These are phyloP conservation scores for Polietes domitor DNA, from an alignment of 2,888 invertebrate genomes.

Conservation along the genomic window DNA sequence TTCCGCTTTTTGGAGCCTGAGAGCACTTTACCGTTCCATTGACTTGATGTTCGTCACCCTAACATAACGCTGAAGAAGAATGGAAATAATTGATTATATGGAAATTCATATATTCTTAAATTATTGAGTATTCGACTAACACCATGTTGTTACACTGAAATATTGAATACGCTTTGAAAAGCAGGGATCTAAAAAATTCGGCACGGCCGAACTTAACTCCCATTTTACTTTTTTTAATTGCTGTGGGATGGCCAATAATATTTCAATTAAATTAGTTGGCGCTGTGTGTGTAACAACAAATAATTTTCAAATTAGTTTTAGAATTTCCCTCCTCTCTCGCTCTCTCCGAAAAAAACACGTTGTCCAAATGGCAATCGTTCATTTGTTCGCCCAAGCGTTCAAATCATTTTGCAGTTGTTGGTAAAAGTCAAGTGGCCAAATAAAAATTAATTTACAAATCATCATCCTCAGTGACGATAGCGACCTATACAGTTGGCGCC, in stretches of 20 bases:
- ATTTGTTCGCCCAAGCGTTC: neutral
- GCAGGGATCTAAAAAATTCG: too few relatives aligned
- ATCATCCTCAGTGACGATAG: neutral
- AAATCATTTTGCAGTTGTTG: slow-evolving; percentile 12
- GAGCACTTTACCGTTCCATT: too few relatives aligned
- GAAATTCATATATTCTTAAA: too few relatives aligned
- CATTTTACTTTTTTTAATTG: slow-evolving; percentile 1
- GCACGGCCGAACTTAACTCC: too few relatives aligned
- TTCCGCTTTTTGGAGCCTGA: too few relatives aligned
- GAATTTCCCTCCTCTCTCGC: slow-evolving; percentile 34
- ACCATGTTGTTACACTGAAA: too few relatives aligned
- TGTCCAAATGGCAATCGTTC: slow-evolving; percentile 5
- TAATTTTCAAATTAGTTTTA: slow-evolving; percentile 67
- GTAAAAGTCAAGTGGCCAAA: slow-evolving; percentile 54
- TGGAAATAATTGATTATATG: too few relatives aligned
- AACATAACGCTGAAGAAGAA: too few relatives aligned
- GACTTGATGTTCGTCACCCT: too few relatives aligned
- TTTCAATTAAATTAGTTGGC: slow-evolving; percentile 24
- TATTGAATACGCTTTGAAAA: too few relatives aligned
- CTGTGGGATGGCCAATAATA: slow-evolving; percentile 22
- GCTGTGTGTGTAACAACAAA: slow-evolving; percentile 52
- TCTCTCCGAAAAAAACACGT: neutral
- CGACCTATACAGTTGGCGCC: neutral
- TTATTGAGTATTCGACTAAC: too few relatives aligned
- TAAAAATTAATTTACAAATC: slow-evolving; percentile 60